Conservation (phyloP, 1,140 invertebrate genomes). For the Trissolcus basalis region DNA sequence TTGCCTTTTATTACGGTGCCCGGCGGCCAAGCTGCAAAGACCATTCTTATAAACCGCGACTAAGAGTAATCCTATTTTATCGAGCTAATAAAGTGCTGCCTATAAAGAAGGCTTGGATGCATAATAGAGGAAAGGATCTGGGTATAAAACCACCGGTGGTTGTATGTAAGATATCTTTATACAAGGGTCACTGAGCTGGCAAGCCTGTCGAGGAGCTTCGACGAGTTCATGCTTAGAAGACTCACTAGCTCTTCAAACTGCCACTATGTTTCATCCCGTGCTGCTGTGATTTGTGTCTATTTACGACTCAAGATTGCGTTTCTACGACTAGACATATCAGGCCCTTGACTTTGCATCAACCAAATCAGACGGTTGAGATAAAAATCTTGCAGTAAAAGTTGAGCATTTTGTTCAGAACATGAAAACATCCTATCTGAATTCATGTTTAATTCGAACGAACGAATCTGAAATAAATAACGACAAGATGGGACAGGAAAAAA, state of each 20-base stretch:
- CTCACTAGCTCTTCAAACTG: constrained; percentile 45
- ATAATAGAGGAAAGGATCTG: constrained; percentile 51
- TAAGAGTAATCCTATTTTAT: constrained; percentile 61
- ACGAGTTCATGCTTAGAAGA: constrained; percentile 23
- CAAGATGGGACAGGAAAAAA: too few relatives aligned
- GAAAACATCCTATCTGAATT: too few relatives aligned
- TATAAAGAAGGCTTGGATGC: constrained; percentile 56
- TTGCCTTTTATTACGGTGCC: constrained; percentile 39
- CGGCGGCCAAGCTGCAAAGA: constrained; percentile 32
- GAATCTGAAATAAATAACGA: too few relatives aligned
- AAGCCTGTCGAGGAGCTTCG: constrained; percentile 35
- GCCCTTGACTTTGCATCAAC: constrained; percentile 1
- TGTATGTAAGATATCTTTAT: constrained; percentile 47
- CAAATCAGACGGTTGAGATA: constrained; percentile 2
- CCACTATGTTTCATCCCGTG: constrained; percentile 45
- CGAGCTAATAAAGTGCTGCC: constrained; percentile 54
- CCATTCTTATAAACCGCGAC: constrained; percentile 52
- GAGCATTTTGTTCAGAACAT: too few relatives aligned
- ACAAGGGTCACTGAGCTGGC: constrained; percentile 31
- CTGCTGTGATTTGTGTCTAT: constrained; percentile 45
- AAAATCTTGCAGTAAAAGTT: neutral
- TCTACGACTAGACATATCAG: constrained; percentile 6
- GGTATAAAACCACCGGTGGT: constrained; percentile 33
- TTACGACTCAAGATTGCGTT: constrained; percentile 17
- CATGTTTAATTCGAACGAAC: too few relatives aligned